Conservation (phyloP, 2,797 vertebrate species). For the Silurus aristotelis region DNA sequence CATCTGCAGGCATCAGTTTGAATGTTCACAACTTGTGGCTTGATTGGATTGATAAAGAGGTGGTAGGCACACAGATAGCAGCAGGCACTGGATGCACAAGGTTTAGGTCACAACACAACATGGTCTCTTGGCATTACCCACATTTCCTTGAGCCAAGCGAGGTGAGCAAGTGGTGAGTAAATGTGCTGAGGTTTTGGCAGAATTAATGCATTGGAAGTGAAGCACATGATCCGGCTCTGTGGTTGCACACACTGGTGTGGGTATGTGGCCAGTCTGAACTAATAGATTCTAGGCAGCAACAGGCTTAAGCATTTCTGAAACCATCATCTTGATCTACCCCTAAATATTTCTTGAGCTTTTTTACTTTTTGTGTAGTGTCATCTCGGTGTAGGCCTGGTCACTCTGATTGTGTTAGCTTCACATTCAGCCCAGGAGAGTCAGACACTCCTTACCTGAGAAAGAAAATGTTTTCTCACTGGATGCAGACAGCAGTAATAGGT, state of each 20-base stretch:
- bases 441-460: neutral
- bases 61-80: neutral
- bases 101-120: neutral
- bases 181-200: slow-evolving; percentile 5
- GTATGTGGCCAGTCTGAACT: neutral
- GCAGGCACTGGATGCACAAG: neutral
- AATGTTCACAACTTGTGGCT: neutral
- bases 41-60: neutral
- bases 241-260: neutral
- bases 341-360: neutral
- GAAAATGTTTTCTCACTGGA: neutral
- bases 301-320: neutral
- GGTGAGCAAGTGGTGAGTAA: neutral
- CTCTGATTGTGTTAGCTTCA: neutral
- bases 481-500: neutral
- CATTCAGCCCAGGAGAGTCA: neutral
- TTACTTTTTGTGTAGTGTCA: neutral
- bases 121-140: neutral
- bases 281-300: neutral
- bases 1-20: neutral
- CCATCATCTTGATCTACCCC: neutral
- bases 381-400: neutral
- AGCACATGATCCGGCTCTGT: neutral
- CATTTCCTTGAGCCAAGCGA: neutral
- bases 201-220: neutral